Conservation (phyloP, 2,888 invertebrate genomes). For the Anodontia alba region DNA sequence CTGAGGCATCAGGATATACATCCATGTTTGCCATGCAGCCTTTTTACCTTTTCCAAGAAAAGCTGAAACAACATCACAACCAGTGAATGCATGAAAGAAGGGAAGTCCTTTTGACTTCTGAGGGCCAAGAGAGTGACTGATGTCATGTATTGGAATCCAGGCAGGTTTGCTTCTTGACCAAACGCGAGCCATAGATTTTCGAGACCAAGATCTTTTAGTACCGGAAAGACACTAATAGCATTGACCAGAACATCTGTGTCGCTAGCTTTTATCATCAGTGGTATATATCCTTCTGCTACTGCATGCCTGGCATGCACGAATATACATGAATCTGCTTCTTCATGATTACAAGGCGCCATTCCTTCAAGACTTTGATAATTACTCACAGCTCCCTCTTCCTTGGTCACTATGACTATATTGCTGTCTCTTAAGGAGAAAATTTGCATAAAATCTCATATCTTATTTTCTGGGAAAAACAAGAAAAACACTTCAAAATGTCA, state of each 20-base stretch:
- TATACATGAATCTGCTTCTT: slow-evolving; percentile 36
- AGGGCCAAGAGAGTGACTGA: slow-evolving; percentile 29
- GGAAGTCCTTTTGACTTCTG: slow-evolving; percentile 45
- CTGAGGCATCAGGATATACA: slow-evolving; percentile 7
- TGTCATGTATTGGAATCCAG: slow-evolving; percentile 61
- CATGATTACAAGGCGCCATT: slow-evolving; percentile 22
- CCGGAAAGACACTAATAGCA: slow-evolving; percentile 19
- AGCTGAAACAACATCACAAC: slow-evolving; percentile 6
- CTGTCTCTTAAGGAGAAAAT: no score
- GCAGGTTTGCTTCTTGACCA: slow-evolving; percentile 40
- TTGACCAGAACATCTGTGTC: slow-evolving; percentile 46
- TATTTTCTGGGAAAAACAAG: no score
- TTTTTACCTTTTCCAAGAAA: slow-evolving; percentile 27
- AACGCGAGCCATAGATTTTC: slow-evolving; percentile 57
- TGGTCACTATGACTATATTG: background rate
- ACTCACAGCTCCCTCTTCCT: background rate
- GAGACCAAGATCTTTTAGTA: slow-evolving; percentile 31
- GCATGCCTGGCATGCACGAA: slow-evolving; percentile 37
- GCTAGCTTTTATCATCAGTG: slow-evolving; percentile 37
- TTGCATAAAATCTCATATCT: no score
- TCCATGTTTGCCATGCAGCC: slow-evolving; percentile 16
- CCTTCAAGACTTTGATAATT: background rate
- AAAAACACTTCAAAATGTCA: no score
- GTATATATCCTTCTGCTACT: slow-evolving; percentile 22
- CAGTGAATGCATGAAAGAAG: slow-evolving; percentile 57